phyloP scores from a whole-genome alignment of 2,113 vertebrate genomes.

The Azemiops feae region DNA sequence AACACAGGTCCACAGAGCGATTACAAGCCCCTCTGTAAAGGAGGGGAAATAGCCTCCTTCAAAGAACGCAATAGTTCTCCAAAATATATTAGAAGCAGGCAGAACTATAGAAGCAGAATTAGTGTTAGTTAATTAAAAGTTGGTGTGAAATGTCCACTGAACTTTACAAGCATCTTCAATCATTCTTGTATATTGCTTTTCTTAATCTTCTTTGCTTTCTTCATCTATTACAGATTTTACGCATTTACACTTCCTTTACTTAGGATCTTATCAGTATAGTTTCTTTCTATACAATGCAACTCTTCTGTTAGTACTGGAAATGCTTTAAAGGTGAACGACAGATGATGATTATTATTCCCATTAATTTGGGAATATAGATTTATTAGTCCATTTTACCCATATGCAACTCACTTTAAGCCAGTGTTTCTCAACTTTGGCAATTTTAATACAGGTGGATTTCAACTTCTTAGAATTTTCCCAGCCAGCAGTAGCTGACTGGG shows the following conservation, averaged over 20 bases:
- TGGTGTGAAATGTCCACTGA: background rate
- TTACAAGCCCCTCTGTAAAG: background rate
- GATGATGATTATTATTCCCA: background rate
- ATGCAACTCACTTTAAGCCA: background rate
- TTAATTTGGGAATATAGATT: background rate
- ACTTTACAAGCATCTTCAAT: background rate
- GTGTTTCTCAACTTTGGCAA: no score
- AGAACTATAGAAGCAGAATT: background rate
- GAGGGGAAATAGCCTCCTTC: background rate
- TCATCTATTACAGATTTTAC: background rate
- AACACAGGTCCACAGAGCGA: background rate
- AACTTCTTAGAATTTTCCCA: no score
- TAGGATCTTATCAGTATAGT: background rate
- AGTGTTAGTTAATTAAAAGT: background rate
- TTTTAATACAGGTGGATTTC: no score
- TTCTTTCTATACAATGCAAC: background rate
- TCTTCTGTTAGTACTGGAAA: background rate
- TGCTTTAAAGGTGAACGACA: background rate
- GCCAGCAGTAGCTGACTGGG: no score
- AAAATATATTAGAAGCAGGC: slow-evolving; percentile 15
- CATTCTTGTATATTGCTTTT: background rate
- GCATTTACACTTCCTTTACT: background rate
- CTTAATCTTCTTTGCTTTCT: background rate
- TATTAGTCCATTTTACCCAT: background rate
- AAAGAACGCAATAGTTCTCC: background rate